These are phyloP conservation scores for Synanthedon myopaeformis DNA, from an alignment of 2,888 invertebrate species.

Conservation along the genomic window DNA sequence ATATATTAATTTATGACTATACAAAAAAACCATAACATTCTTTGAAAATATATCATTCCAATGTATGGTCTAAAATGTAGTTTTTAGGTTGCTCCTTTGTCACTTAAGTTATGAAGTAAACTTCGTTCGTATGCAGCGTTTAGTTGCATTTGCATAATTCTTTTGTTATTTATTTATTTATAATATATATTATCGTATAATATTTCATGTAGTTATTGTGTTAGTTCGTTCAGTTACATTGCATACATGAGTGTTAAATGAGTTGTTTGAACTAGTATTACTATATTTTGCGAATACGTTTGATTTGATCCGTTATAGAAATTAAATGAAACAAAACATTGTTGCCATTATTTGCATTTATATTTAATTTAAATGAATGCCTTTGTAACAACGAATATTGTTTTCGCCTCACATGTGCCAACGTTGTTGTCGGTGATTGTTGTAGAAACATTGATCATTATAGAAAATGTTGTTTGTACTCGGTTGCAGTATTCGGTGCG, in stretches of 20 bases:
- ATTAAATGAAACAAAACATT: conserved; percentile 39
- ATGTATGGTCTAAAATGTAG: conserved; percentile 64
- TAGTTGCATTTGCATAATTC: conserved; percentile 8
- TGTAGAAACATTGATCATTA: too few species aligned
- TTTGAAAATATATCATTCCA: conserved; percentile 67
- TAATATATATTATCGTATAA: conserved; percentile 12
- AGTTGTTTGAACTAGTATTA: conserved; percentile 15
- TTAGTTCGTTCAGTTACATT: too few species aligned
- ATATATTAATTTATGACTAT: conserved; percentile 17
- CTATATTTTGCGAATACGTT: conserved; percentile 18
- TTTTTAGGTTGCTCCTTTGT: conserved; percentile 51
- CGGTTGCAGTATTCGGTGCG: too few species aligned
- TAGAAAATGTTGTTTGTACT: too few species aligned
- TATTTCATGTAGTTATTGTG: conserved; percentile 17
- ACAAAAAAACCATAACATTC: conserved; percentile 48
- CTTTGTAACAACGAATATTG: conserved; percentile 26
- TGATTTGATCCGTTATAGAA: conserved; percentile 24
- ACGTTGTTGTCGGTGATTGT: conserved; percentile 3
- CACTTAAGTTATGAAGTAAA: conserved; percentile 32
- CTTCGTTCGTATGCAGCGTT: conserved; percentile 23
- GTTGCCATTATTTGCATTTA: conserved; percentile 70
- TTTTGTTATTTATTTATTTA: conserved; percentile 36
- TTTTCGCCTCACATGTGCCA: conserved; percentile 9
- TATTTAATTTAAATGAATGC: conserved; percentile 46
- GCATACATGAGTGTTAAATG: conserved; percentile 29